Conservation (phyloP, 2,888 invertebrate species). For the Dicranocentrus wangi region DNA sequence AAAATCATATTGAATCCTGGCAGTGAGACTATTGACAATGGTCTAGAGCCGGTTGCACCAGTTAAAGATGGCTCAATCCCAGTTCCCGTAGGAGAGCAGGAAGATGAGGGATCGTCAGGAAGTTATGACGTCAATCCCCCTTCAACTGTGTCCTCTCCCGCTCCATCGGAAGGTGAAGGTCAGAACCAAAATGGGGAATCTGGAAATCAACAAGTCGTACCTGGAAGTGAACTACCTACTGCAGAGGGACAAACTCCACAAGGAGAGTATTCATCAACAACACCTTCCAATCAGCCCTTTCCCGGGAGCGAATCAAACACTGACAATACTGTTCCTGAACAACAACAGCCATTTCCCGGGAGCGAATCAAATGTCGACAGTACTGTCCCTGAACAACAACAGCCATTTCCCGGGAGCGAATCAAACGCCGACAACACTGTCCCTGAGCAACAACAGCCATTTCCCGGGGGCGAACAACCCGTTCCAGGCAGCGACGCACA, state of each 20-base stretch:
- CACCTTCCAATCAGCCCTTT: too few relatives aligned
- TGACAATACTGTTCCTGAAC: too few relatives aligned
- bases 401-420: slow-evolving; percentile 26
- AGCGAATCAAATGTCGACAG: slow-evolving; percentile 9
- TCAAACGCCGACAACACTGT: too few relatives aligned
- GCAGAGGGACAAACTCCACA: too few relatives aligned
- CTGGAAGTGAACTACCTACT: too few relatives aligned
- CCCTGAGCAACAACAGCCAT: slow-evolving; percentile 37
- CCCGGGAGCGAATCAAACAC: slow-evolving; percentile 23
- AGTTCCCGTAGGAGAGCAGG: background rate
- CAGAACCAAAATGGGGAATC: too few relatives aligned
- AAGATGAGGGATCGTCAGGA: too few relatives aligned
- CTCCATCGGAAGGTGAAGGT: slow-evolving; percentile 42
- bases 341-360: slow-evolving; percentile 44
- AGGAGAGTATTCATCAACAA: too few relatives aligned
- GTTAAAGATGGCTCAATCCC: background rate
- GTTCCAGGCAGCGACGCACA: too few relatives aligned
- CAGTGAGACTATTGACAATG: background rate
- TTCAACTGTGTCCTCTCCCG: slow-evolving; percentile 53
- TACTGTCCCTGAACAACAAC: background rate
- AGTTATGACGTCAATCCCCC: too few relatives aligned
- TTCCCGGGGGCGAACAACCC: slow-evolving; percentile 33
- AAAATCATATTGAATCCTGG: slow-evolving; percentile 31
- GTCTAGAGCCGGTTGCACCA: background rate
- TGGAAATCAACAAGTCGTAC: too few relatives aligned